Evolutionary conservation across 2,888 invertebrate species (phyloP).

Genomic region (Muscina levida): DNA sequence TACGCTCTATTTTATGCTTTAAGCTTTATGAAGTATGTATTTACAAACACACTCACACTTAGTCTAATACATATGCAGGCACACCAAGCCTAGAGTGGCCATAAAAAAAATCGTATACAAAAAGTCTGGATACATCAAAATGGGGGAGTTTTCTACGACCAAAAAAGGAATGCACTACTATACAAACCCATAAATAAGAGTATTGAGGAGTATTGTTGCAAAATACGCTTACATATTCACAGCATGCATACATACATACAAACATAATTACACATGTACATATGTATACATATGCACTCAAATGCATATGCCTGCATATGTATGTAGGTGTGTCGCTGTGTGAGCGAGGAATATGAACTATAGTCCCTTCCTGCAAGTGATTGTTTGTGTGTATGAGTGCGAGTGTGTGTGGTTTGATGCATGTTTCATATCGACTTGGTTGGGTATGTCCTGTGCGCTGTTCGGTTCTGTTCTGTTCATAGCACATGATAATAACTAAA

Average conservation of each 20-base stretch:
- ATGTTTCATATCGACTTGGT: conserved; percentile 10
- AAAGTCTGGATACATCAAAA: conserved; percentile 36
- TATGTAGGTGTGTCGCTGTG: background rate
- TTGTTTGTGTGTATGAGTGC: background rate
- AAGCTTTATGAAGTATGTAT: conserved; percentile 59
- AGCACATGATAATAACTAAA: conserved; percentile 60
- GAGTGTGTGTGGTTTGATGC: background rate
- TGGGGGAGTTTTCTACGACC: background rate
- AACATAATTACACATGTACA: background rate
- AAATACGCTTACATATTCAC: too few species aligned
- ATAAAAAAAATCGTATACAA: conserved; percentile 41
- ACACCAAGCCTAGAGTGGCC: conserved; percentile 9
- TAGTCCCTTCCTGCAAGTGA: too few species aligned
- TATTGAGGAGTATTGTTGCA: background rate
- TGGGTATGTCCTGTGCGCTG: background rate
- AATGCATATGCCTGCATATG: background rate
- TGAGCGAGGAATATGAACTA: too few species aligned
- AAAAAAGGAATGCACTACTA: background rate
- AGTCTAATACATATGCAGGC: conserved; percentile 15
- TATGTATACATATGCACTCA: background rate
- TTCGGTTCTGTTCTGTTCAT: conserved; percentile 50
- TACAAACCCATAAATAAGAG: conserved; percentile 15
- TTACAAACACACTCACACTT: conserved; percentile 2
- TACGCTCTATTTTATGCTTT: conserved; percentile 53
- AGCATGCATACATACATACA: too few species aligned